Conservation (phyloP, 1,140 invertebrate genomes). For the Meloidogyne chitwoodi region DNA sequence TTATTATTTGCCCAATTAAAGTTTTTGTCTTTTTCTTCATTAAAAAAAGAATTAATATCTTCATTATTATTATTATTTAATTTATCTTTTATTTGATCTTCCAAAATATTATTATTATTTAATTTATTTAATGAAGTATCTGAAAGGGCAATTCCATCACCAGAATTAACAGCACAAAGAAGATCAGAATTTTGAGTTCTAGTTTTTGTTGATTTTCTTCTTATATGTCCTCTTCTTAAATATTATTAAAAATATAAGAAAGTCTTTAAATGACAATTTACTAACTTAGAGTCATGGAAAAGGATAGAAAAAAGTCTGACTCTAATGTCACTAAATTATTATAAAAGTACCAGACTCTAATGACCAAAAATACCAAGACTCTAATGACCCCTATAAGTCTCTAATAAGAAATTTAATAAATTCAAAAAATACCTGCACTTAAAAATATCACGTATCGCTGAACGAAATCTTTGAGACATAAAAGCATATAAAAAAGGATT, state of each 20-base stretch:
- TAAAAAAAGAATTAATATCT: neutral
- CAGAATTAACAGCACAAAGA: neutral
- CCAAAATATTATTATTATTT: neutral
- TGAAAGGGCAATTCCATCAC: neutral
- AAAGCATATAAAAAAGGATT: conserved; percentile 58
- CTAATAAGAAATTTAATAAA: too few species aligned
- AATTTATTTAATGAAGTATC: neutral
- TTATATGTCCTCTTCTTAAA: neutral
- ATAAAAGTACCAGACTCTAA: too few species aligned
- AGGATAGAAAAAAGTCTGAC: neutral
- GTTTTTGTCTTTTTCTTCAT: neutral
- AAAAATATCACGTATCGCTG: conserved; percentile 42
- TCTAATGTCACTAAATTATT: neutral
- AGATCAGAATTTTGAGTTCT: conserved; percentile 39
- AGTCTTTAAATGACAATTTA: too few species aligned
- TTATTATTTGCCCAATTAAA: neutral
- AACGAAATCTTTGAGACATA: conserved; percentile 52
- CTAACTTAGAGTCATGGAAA: too few species aligned
- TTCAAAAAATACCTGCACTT: conserved; percentile 37
- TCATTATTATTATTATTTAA: too few species aligned
- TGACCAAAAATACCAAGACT: neutral
- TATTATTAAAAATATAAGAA: neutral
- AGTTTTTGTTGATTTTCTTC: conserved; percentile 38
- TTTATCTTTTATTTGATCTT: neutral
- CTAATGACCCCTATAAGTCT: neutral